These are phyloP conservation scores for Anhinga anhinga DNA, from an alignment of 2,113 vertebrate species.

Conservation along the genomic window DNA sequence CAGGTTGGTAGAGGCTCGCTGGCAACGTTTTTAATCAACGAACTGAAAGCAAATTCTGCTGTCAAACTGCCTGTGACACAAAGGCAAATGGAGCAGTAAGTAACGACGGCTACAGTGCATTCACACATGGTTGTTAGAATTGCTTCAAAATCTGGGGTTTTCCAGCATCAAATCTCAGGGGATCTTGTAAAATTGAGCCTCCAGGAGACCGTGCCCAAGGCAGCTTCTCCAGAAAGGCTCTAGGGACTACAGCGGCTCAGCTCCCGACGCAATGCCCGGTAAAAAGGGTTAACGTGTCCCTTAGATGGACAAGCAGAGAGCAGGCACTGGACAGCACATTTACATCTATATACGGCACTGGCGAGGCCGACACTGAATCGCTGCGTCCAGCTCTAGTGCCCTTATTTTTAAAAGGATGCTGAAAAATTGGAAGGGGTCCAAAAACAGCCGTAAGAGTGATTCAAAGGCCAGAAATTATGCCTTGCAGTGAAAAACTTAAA, in stretches of 20 bases:
- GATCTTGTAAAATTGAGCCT: background rate
- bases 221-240: background rate
- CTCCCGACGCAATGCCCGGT: background rate
- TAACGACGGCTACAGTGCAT: background rate
- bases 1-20: background rate
- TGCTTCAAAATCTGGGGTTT: background rate
- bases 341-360: background rate
- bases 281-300: background rate
- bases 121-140: background rate
- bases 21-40: background rate
- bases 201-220: background rate
- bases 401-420: background rate
- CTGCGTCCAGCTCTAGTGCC: background rate
- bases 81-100: background rate
- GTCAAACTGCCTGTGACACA: background rate
- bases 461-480: slow-evolving; percentile 16
- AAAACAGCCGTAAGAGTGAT: background rate
- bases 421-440: slow-evolving; percentile 15
- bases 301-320: background rate
- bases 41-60: background rate
- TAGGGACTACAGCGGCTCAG: background rate
- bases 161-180: background rate
- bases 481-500: slow-evolving; percentile 5
- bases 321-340: background rate
- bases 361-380: background rate